Evolutionary conservation across 2,797 vertebrate species (phyloP).

Genomic region (Falco naumanni): DNA sequence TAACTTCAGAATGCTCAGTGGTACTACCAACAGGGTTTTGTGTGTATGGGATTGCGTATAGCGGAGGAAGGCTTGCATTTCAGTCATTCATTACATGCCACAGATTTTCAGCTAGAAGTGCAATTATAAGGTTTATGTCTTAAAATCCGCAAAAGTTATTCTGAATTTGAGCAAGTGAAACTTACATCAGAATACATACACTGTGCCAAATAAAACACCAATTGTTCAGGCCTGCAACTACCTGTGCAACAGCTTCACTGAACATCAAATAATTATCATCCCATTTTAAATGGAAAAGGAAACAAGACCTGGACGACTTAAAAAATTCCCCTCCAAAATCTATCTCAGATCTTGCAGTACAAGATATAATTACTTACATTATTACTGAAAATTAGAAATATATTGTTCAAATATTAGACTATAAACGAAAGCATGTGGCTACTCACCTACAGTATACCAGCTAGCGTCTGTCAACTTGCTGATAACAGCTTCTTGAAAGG

Average conservation of each 20-base stretch:
- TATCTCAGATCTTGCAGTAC: neutral
- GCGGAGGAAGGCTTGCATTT: neutral
- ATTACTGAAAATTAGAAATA: neutral
- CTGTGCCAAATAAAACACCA: neutral
- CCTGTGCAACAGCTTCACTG: neutral
- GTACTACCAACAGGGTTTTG: neutral
- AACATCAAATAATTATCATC: neutral
- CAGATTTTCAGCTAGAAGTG: neutral
- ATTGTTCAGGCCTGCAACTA: neutral
- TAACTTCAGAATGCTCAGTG: neutral
- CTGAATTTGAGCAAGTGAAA: neutral
- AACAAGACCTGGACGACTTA: neutral
- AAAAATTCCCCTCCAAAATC: neutral
- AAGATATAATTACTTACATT: neutral
- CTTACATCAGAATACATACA: neutral
- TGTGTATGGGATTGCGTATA: neutral
- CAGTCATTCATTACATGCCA: neutral
- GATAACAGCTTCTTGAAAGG: constrained; percentile 88
- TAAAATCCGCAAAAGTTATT: neutral
- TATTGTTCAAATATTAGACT: neutral
- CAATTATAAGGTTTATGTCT: neutral
- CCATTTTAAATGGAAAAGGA: neutral
- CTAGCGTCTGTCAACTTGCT: constrained; percentile 95
- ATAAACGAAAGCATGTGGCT: neutral
- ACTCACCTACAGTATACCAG: constrained; percentile 96